Percentiles rank a stretch among this genome's conserved stretches.
These are phyloP conservation scores for Latrodectus elegans DNA, from an alignment of 2,888 invertebrate genomes.

Conservation along the genomic window DNA sequence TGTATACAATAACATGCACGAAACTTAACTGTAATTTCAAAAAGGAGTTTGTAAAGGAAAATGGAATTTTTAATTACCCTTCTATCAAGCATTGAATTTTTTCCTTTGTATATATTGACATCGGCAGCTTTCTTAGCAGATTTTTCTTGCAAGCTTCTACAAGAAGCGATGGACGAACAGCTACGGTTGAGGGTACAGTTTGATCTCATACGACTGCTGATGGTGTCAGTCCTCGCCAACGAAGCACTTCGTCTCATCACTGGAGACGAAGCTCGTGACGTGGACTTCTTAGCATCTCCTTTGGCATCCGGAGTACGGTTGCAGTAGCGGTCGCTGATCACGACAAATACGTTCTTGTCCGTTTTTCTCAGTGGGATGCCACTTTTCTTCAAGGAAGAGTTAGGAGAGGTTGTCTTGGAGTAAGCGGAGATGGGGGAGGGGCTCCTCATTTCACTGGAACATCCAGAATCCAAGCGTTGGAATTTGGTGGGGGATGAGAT, in stretches of 20 bases:
- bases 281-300: not conserved
- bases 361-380: constrained; percentile 31
- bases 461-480: constrained; percentile 53
- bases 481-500: constrained; percentile 28
- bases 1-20: no score
- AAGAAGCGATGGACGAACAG: constrained; percentile 39
- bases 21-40: no score
- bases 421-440: constrained; percentile 36
- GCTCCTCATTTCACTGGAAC: constrained; percentile 50
- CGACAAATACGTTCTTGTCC: constrained; percentile 32
- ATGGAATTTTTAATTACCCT: constrained; percentile 16
- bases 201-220: constrained; percentile 41
- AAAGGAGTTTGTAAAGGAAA: no score
- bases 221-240: constrained; percentile 54
- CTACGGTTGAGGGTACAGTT: constrained; percentile 34
- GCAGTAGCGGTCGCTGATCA: constrained; percentile 12
- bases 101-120: not conserved
- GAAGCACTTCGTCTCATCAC: constrained; percentile 40
- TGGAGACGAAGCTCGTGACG: constrained; percentile 55
- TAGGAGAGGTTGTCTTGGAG: constrained; percentile 37
- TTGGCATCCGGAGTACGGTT: not conserved
- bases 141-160: constrained; percentile 38
- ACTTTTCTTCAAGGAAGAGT: constrained; percentile 29
- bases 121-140: not conserved
- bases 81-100: constrained; percentile 41